phyloP scores from a whole-genome alignment of 2,113 vertebrate genomes.

The Odocoileus virginianus region DNA sequence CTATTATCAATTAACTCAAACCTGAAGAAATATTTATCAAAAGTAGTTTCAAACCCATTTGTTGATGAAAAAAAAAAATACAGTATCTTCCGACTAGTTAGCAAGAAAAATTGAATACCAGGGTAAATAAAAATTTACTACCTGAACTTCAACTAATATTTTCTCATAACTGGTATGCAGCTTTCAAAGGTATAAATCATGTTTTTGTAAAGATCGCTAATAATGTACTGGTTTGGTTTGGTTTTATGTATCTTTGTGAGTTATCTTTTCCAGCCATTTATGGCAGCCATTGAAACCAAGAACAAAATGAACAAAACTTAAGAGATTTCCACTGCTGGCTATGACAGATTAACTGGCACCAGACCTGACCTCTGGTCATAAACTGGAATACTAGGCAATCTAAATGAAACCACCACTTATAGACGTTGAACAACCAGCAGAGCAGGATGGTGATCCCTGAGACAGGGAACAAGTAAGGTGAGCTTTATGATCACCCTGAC shows the following conservation, averaged over 20 bases:
- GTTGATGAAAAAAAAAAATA: not conserved
- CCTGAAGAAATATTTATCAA: not conserved
- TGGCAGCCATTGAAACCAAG: not conserved
- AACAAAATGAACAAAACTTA: not conserved
- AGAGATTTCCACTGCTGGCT: not conserved
- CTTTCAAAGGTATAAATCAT: not conserved
- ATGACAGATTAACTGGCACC: not conserved
- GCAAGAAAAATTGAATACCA: not conserved
- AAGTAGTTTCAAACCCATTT: constrained; percentile 11
- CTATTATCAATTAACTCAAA: not conserved
- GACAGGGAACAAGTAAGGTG: not conserved
- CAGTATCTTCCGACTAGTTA: not conserved
- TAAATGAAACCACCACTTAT: not conserved
- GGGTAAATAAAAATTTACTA: not conserved
- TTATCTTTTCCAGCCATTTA: not conserved
- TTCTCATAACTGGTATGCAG: not conserved
- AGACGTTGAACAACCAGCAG: not conserved
- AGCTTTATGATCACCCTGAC: not conserved
- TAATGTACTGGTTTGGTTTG: not conserved
- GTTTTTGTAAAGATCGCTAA: not conserved
- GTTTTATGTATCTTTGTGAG: not conserved
- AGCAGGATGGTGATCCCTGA: not conserved
- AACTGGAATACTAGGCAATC: not conserved
- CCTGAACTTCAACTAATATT: not conserved
- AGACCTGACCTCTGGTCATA: not conserved